A percentile compares a stretch with the other conserved stretches of the same genome.
These are phyloP conservation scores for Eleginops maclovinus DNA, from an alignment of 2,113 vertebrate species.

Conservation along the genomic window DNA sequence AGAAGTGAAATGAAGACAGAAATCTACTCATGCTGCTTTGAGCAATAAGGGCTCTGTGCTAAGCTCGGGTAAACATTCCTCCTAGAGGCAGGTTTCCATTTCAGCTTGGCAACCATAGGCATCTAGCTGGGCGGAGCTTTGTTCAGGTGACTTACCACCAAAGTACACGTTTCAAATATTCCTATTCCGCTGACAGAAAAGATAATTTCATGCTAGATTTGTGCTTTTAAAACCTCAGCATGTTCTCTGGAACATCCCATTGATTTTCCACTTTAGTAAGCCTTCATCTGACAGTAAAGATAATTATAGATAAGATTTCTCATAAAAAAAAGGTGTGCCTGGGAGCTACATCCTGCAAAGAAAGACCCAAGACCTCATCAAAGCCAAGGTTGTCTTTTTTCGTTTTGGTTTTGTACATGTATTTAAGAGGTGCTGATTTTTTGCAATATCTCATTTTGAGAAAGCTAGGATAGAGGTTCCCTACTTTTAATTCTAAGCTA, in stretches of 20 bases:
- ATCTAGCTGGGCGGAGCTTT: conserved; percentile 47
- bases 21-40: conserved; percentile 58
- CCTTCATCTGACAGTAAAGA: neutral
- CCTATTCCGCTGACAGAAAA: conserved; percentile 31
- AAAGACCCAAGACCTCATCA: neutral
- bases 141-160: conserved; percentile 53
- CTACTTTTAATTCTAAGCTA: neutral
- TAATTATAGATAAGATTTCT: neutral
- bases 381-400: neutral
- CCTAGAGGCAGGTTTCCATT: conserved; percentile 71
- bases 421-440: neutral
- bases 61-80: conserved; percentile 77
- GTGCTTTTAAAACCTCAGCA: neutral
- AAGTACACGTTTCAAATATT: conserved; percentile 46
- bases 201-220: conserved; percentile 24
- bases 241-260: neutral
- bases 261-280: neutral
- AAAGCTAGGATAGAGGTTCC: neutral
- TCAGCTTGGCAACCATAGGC: conserved; percentile 66
- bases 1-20: conserved; percentile 63
- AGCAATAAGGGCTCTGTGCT: conserved; percentile 65
- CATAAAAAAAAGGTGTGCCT: neutral
- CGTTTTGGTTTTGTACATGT: neutral
- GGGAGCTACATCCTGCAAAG: neutral
- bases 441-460: neutral